Percentiles rank a stretch among this genome's conserved stretches.
Conservation (phyloP, 1,140 invertebrate genomes). For the Dinothrombium tinctorium region DNA sequence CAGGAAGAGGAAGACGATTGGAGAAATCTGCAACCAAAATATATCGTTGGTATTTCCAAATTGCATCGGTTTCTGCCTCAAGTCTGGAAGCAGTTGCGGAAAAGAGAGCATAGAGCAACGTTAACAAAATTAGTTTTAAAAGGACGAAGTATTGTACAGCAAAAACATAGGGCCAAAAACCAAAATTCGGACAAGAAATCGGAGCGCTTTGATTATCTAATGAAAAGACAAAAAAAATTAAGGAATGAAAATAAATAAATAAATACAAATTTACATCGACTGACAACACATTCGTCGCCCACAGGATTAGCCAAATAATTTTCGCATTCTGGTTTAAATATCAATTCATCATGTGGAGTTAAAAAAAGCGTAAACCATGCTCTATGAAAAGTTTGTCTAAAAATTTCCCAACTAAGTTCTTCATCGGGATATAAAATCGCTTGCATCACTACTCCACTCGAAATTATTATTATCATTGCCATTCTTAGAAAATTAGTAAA, state of each 20-base stretch:
- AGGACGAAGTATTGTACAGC: constrained; percentile 24
- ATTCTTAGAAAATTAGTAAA: constrained; percentile 24
- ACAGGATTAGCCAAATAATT: neutral
- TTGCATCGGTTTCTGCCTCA: constrained; percentile 20
- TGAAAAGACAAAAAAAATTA: neutral
- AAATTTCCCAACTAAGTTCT: constrained; percentile 18
- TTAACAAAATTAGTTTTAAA: constrained; percentile 24
- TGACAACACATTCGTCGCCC: neutral
- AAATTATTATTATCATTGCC: constrained; percentile 23
- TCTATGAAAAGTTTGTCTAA: constrained; percentile 20
- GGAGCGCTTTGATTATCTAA: neutral
- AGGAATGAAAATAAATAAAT: neutral
- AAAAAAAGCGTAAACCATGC: constrained; percentile 24
- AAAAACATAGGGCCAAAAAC: constrained; percentile 22
- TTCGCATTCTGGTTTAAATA: constrained; percentile 5
- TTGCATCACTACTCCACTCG: constrained; percentile 23
- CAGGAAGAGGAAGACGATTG: constrained; percentile 18
- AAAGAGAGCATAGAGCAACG: constrained; percentile 23
- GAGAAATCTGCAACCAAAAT: constrained; percentile 25
- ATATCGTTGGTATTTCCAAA: constrained; percentile 27
- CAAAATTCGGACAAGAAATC: constrained; percentile 19
- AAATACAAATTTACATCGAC: neutral
- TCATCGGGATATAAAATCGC: constrained; percentile 23
- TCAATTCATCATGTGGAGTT: constrained; percentile 22
- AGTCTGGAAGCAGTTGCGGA: constrained; percentile 21